Conservation (phyloP, 92 coral and sea anemone species). For the Bergia puertoricense region DNA sequence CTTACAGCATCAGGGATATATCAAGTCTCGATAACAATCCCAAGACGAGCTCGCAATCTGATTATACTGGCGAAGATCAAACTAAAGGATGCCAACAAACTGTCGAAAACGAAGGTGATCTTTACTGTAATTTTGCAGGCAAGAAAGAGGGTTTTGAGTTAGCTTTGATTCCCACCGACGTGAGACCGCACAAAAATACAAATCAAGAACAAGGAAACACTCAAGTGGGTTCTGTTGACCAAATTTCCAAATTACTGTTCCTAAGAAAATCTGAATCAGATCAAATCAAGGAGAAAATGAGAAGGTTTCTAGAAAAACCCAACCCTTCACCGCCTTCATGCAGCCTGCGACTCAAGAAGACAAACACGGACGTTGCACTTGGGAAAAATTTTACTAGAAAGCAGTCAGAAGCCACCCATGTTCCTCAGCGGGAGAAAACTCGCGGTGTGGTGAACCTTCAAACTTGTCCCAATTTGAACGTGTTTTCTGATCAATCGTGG, state of each 20-base stretch:
- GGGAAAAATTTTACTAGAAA: conserved; percentile 30
- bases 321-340: conserved; percentile 60
- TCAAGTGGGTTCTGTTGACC: neutral
- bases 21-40: neutral
- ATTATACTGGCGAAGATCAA: neutral
- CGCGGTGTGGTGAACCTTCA: conserved; percentile 67
- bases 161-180: neutral
- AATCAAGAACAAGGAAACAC: neutral
- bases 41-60: neutral
- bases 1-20: neutral
- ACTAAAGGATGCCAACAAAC: neutral
- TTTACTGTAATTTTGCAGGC: neutral
- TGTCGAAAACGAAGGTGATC: neutral
- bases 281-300: conserved; percentile 56
- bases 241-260: conserved; percentile 7
- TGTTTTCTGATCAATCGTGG: conserved; percentile 72
- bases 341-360: conserved; percentile 55
- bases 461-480: conserved; percentile 71
- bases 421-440: conserved; percentile 47
- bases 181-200: neutral
- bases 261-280: conserved; percentile 45
- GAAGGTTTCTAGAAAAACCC: conserved; percentile 60
- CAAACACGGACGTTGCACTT: conserved; percentile 23
- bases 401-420: conserved; percentile 26
- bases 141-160: neutral